These are phyloP conservation scores for Amphiprion ocellaris DNA, from an alignment of 2,113 vertebrate species.

Conservation along the genomic window DNA sequence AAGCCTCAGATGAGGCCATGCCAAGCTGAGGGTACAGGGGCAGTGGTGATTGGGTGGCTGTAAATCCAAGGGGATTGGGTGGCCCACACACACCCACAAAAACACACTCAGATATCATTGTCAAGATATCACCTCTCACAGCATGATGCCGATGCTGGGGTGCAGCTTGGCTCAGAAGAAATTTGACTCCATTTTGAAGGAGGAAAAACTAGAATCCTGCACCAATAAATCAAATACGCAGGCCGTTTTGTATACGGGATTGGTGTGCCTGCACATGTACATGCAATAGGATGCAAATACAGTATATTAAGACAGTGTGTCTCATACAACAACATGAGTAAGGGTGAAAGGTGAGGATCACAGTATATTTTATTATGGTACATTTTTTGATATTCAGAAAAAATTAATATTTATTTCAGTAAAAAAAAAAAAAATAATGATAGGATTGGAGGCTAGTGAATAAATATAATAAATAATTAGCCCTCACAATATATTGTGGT, in stretches of 20 bases:
- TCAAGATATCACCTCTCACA: slow-evolving; percentile 7
- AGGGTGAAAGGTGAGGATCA: background rate
- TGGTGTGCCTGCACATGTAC: no score
- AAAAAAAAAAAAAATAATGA: background rate
- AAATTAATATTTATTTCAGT: no score
- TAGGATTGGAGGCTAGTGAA: background rate
- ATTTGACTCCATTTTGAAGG: slow-evolving; percentile 8
- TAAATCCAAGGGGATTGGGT: slow-evolving; percentile 50
- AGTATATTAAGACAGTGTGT: background rate
- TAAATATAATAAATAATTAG: background rate
- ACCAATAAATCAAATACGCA: slow-evolving; percentile 21
- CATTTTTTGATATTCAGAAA: background rate
- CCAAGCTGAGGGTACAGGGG: slow-evolving; percentile 58
- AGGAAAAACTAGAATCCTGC: background rate
- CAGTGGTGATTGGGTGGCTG: slow-evolving; percentile 43
- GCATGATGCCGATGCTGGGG: slow-evolving; percentile 13
- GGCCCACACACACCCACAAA: slow-evolving; percentile 33
- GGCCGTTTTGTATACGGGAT: background rate
- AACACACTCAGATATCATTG: slow-evolving; percentile 7
- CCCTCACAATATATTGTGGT: no score
- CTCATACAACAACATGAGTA: no score
- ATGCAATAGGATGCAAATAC: no score
- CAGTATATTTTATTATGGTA: background rate
- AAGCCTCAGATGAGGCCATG: slow-evolving; percentile 10
- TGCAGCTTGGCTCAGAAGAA: slow-evolving; percentile 5